Evolutionary conservation across 2,888 invertebrate species (phyloP), one percentile per base, ranked within the genome.

Genomic region (Cryptophagus acutangulus): DNA sequence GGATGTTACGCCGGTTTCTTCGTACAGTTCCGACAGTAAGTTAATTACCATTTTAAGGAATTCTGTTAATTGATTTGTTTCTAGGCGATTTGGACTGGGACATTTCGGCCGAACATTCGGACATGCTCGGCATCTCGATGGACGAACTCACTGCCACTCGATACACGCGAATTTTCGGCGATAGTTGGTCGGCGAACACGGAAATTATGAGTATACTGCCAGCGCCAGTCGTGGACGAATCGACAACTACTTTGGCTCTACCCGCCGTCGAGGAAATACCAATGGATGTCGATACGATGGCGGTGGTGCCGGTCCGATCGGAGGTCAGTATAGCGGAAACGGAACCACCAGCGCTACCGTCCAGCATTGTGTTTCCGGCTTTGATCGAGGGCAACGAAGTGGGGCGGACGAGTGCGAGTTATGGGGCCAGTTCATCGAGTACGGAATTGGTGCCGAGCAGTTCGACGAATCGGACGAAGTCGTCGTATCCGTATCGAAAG

Each of bases 41-140:
- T 39, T 33, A 31, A 10, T 38, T 17, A 12, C 36, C 6, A 20
- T 20, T 33, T 26, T 6, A 6, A 6, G 14, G 3, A 13, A 33
- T 38, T 31, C 12, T 40, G 14, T 18, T 26, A n/a, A 20, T 20
- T 43, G 9, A 8, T 42, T 43, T 39, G 36, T 35, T 38, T 38
- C 20, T 60, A 79, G 80, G 78, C 59, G 85, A 84, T 58, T 75
- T 82, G 9, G 87, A 87, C 54, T 87, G 85, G 78, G 87, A 87
- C 59, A 77, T 78, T 2, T 78, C 79, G 40, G 84, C 81, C 54
- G 71, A 73, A 26, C 83, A 81, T 34, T 68, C 69, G 8, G 75
- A 74, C 50, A 69, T 74, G 63, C 63, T 70, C 1, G 74, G 74
- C 41, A 63, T 67, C 13, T 40, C 45, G 18, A 15, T 52, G 42